Evolutionary conservation across 2,797 vertebrate genomes (phyloP).

Genomic region (Amblyopsis hoosieri): DNA sequence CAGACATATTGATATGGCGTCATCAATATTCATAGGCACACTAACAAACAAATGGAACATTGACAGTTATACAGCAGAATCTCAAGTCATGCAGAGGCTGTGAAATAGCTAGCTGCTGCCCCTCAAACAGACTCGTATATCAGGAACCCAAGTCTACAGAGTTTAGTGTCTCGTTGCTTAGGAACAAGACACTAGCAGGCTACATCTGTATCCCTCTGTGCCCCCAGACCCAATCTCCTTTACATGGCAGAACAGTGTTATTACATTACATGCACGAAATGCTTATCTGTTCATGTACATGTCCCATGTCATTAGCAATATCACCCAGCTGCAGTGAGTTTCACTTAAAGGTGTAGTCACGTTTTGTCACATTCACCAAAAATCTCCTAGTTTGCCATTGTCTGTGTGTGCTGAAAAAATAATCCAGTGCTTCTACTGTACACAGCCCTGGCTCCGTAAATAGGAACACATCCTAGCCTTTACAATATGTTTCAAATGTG

Average conservation of each 20-base stretch:
- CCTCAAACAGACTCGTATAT: neutral
- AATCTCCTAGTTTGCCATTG: too few species aligned
- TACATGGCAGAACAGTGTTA: neutral
- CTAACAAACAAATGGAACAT: constrained; percentile 1
- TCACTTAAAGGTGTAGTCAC: neutral
- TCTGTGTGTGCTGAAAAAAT: too few species aligned
- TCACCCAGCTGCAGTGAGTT: neutral
- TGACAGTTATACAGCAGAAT: constrained; percentile 9
- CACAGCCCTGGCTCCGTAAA: too few species aligned
- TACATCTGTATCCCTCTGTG: constrained; percentile 5
- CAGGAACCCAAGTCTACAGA: neutral
- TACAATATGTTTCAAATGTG: too few species aligned
- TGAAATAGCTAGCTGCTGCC: neutral
- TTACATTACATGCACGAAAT: neutral
- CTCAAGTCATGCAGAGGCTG: neutral
- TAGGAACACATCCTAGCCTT: too few species aligned
- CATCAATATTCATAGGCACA: constrained; percentile 31
- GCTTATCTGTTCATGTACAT: neutral
- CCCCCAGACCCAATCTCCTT: neutral
- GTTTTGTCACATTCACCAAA: too few species aligned
- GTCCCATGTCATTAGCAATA: neutral
- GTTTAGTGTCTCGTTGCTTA: constrained; percentile 42
- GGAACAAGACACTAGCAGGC: constrained; percentile 21
- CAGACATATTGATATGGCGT: neutral
- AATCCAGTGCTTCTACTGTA: too few species aligned